phyloP scores from a whole-genome alignment of 2,888 invertebrate genomes.

The Dorcus parallelipipedus region DNA sequence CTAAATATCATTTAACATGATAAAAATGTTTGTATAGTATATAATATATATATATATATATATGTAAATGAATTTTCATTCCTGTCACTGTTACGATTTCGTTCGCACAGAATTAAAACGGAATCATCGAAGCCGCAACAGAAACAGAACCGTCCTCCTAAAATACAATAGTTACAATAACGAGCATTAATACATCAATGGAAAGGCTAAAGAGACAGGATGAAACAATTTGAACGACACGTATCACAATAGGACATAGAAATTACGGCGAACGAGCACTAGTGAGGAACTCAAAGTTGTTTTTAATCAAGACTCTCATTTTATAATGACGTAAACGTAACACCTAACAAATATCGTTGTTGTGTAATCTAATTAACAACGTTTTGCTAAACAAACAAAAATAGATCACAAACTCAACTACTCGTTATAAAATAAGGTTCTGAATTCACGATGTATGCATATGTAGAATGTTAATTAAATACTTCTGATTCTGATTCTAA shows the following conservation, averaged over 20 bases:
- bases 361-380: constrained; percentile 3
- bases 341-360: constrained; percentile 4
- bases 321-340: constrained; percentile 6
- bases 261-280: background rate
- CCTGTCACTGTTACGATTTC: no score
- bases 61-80: background rate
- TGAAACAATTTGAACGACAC: background rate
- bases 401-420: background rate
- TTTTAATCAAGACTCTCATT: constrained; percentile 3
- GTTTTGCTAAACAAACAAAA: background rate
- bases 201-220: background rate
- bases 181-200: background rate
- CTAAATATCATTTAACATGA: constrained; percentile 9
- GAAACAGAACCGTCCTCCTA: no score
- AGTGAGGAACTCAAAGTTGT: background rate
- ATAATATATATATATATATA: constrained; percentile 8
- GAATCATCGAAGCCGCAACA: no score
- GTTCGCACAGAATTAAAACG: no score
- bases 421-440: constrained; percentile 4
- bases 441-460: background rate
- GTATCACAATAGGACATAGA: constrained; percentile 1
- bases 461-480: no score
- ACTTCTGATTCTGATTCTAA: no score
- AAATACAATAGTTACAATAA: background rate
- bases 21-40: constrained; percentile 4